Evolutionary conservation across 92 coral and sea anemone species (phyloP), one percentile per base, ranked within the genome.

Genomic region (Zoanthus sociatus): DNA sequence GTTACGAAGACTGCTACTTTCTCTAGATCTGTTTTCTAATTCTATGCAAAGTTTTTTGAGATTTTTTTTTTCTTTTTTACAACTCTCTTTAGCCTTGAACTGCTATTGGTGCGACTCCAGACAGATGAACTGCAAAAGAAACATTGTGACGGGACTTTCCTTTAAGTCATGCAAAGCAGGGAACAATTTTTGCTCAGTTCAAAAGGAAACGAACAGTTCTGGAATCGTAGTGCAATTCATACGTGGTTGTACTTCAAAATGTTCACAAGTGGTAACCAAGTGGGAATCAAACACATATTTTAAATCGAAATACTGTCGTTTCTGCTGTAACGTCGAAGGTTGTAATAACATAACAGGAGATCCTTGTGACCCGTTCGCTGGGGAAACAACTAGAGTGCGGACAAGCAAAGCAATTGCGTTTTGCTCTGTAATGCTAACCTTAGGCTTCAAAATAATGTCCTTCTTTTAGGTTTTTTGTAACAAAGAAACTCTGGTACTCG

Each of bases 101-200:
- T 81, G 85, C 47, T 8, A 66, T 56, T 81, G 85, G 85, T 81
- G 85, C 73, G 85, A 81, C 17, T 81, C 85, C 15, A 81, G 15
- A 26, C 85, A 81, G 45, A 60, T 15, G 31, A 67, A 48, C 45
- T 81, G 85, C 33, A 16, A 66, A 46, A 68, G 75, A 44, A 30
- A 9, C 9, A 48, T 50, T 31, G 30, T 81, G 18, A 46, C n/a
- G 14, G 76, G 75, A 81, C 74, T 66, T 1, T 66, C 85, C 21
- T 48, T 46, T 53, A 75, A 81, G 85, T 21, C 75, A 66, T 81
- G 85, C 45, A 81, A 66, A 30, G 75, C 30, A 46, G 85, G 75
- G 10, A 12, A 81, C 7, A 58, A 67, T n/a, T 81, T 66, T 70
- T 81, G 85, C 47, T 74, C 85, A 13, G 85, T 81, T 8, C 85